Evolutionary conservation across 2,113 vertebrate species (phyloP).

Genomic region (Tylochromis polylepis): DNA sequence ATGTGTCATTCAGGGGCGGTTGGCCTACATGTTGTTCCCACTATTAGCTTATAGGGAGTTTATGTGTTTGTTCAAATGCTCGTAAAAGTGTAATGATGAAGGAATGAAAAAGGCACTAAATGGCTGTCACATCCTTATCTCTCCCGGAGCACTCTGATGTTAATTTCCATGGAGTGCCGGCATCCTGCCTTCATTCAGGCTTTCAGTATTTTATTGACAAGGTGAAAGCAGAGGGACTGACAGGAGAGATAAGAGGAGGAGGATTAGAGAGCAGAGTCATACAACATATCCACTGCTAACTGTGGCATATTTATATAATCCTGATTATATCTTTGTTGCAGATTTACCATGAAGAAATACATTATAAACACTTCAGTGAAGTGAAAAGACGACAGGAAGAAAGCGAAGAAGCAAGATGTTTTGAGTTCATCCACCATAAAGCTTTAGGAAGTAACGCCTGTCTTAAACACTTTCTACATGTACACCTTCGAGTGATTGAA

Average conservation of each 20-base stretch:
- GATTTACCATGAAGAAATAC: neutral
- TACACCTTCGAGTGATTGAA: neutral
- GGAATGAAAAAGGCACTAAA: conserved; percentile 37
- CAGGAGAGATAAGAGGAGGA: neutral
- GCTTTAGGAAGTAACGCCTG: neutral
- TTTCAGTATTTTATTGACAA: conserved; percentile 27
- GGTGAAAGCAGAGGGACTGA: conserved; percentile 14
- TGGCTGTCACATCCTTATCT: conserved; percentile 34
- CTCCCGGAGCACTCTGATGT: conserved; percentile 25
- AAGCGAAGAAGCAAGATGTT: neutral
- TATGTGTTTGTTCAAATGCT: neutral
- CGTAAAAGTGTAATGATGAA: conserved; percentile 14
- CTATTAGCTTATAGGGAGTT: neutral
- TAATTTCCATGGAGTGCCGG: conserved; percentile 37
- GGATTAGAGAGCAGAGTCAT: neutral
- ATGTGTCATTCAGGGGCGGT: conserved; percentile 39
- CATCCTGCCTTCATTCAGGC: conserved; percentile 47
- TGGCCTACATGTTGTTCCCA: conserved; percentile 20
- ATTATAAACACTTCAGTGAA: conserved; percentile 2
- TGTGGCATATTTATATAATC: neutral
- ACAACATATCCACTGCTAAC: neutral
- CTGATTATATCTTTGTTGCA: neutral
- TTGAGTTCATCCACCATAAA: neutral
- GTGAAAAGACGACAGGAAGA: neutral
- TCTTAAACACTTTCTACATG: neutral